Percentiles rank a stretch among this genome's conserved stretches.
These are phyloP conservation scores for Arbacia lixula DNA, from an alignment of 53 echinoderm and acorn worm genomes.

Conservation along the genomic window DNA sequence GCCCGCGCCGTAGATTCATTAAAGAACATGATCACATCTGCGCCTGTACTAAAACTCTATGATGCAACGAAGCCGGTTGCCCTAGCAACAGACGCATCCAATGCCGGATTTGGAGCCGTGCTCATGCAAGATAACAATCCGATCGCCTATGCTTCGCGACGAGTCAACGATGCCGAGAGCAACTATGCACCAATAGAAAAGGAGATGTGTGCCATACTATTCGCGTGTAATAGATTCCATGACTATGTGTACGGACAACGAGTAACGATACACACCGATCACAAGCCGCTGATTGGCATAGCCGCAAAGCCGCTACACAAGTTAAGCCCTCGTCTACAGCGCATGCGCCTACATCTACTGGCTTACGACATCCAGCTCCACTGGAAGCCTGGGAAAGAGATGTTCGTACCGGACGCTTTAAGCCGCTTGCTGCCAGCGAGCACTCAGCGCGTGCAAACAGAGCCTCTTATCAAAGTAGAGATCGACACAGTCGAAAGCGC, in stretches of 20 bases:
- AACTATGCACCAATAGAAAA: constrained; percentile 65
- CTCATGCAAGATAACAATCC: no score
- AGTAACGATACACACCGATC: constrained; percentile 33
- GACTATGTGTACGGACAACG: constrained; percentile 35
- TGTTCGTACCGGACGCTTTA: constrained; percentile 60
- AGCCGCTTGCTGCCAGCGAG: constrained; percentile 11
- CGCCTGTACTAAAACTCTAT: constrained; percentile 35
- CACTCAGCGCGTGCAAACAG: neutral
- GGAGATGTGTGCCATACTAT: constrained; percentile 58
- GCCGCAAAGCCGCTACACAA: constrained; percentile 65
- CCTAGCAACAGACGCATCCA: constrained; percentile 26
- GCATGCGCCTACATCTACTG: constrained; percentile 64
- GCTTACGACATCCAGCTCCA: constrained; percentile 35
- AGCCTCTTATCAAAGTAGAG: neutral
- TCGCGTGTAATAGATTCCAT: constrained; percentile 47
- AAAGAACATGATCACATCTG: constrained; percentile 28
- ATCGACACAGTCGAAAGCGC: neutral
- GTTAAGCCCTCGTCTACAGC: constrained; percentile 59
- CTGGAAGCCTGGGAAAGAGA: constrained; percentile 56
- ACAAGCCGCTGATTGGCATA: constrained; percentile 66
- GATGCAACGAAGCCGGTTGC: constrained; percentile 3
- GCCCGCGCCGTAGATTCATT: constrained; percentile 55
- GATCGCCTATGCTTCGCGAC: no score
- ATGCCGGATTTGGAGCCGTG: no score
- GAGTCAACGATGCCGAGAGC: constrained; percentile 2